Percentiles rank a stretch among this genome's conserved stretches.
Evolutionary conservation across 1,140 invertebrate genomes (phyloP).

Genomic region (Meloidogyne hapla): DNA sequence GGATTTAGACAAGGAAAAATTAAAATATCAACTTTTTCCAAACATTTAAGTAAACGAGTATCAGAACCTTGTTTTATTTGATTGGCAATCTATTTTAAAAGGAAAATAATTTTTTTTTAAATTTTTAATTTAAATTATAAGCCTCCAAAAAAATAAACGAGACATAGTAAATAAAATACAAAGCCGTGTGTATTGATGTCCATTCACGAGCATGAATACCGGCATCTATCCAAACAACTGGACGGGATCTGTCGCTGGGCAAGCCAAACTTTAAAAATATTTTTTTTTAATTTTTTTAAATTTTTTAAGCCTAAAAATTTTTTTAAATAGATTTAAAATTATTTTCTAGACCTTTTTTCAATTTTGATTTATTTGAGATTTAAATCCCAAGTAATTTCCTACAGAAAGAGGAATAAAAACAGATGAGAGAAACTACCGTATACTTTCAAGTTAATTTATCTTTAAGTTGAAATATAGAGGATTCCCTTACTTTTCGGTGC

Average conservation of each 20-base stretch:
- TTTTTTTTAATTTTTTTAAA: not conserved
- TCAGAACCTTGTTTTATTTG: conserved; percentile 48
- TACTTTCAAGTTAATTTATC: too few relatives aligned
- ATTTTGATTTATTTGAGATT: too few relatives aligned
- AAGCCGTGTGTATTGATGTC: conserved; percentile 56
- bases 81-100: conserved; percentile 43
- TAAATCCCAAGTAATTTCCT: too few relatives aligned
- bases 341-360: too few relatives aligned
- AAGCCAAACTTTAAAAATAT: conserved; percentile 45
- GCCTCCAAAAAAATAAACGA: conserved; percentile 2
- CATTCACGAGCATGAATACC: conserved; percentile 48
- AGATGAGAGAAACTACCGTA: too few relatives aligned
- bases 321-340: too few relatives aligned
- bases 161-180: conserved; percentile 64
- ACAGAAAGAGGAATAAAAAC: too few relatives aligned
- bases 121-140: conserved; percentile 11
- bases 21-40: conserved; percentile 67
- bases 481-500: too few relatives aligned
- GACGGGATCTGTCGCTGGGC: conserved; percentile 36
- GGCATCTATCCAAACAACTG: conserved; percentile 62
- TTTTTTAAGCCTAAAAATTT: too few relatives aligned
- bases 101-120: conserved; percentile 8
- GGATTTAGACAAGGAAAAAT: conserved; percentile 74
- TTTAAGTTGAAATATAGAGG: too few relatives aligned
- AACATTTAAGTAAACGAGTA: conserved; percentile 44